These are phyloP conservation scores for Hydrozoanthus tunicans DNA, from an alignment of 64 coral and sea anemone genomes.

Conservation along the genomic window DNA sequence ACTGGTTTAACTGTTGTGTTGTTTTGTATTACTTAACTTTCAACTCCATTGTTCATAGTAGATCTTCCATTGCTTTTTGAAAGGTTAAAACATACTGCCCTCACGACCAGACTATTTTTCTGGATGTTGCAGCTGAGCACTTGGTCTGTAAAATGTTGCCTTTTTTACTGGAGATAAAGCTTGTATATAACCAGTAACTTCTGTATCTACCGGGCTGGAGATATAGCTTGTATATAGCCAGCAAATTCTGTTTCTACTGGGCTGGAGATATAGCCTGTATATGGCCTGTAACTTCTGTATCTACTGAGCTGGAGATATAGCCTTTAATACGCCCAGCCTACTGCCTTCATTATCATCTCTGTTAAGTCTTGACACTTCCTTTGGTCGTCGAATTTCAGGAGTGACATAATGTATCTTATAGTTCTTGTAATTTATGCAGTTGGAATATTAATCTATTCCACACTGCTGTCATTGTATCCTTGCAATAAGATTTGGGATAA, in stretches of 20 bases:
- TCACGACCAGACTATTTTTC: neutral
- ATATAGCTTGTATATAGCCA: neutral
- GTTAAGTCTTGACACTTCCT: no score
- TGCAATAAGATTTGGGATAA: no score
- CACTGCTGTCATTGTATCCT: no score
- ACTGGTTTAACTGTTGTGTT: constrained; percentile 33
- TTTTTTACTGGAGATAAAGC: constrained; percentile 33
- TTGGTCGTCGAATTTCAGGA: no score
- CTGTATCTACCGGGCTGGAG: neutral
- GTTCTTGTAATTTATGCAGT: no score
- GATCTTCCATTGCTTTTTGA: constrained; percentile 27
- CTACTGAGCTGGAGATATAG: no score
- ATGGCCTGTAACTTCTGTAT: constrained; percentile 16
- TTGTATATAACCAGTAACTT: constrained; percentile 37
- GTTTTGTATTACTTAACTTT: constrained; percentile 36
- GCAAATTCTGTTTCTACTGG: neutral
- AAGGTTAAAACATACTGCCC: constrained; percentile 36
- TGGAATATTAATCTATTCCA: no score
- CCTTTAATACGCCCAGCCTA: no score
- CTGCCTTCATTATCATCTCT: no score
- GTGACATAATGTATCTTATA: no score
- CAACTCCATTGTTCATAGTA: constrained; percentile 34
- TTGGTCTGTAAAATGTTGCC: constrained; percentile 36
- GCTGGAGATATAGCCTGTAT: constrained; percentile 31
- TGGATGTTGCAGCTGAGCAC: constrained; percentile 37